Conservation (phyloP, 2,888 invertebrate species). For the Hermaeophaga mercurialis region DNA sequence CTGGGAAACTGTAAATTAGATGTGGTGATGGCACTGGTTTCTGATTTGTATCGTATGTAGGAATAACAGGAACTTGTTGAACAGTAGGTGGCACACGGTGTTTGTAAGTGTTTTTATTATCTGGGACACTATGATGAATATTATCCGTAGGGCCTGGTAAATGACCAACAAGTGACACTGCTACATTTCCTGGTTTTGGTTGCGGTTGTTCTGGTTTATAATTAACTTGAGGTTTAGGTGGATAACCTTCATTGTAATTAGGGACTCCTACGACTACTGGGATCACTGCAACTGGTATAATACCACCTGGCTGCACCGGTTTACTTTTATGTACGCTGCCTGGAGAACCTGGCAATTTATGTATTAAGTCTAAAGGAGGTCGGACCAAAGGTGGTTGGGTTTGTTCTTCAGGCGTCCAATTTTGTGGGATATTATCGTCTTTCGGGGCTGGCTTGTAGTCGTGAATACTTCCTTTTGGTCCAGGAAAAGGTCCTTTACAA, state of each 20-base stretch:
- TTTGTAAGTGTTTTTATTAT: background rate
- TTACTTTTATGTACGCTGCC: conserved; percentile 37
- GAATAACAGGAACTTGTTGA: conserved; percentile 1
- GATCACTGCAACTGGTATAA: conserved; percentile 14
- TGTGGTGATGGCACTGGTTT: conserved; percentile 9
- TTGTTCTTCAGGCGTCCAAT: conserved; percentile 23
- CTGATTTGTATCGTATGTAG: background rate
- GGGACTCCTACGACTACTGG: conserved; percentile 1
- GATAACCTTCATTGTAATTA: background rate
- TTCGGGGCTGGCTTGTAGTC: conserved; percentile 38
- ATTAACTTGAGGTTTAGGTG: background rate
- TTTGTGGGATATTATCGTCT: conserved; percentile 26
- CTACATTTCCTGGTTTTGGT: conserved; percentile 13
- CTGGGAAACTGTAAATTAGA: conserved; percentile 32
- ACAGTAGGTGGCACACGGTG: background rate
- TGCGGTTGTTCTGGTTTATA: background rate
- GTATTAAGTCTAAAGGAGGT: conserved; percentile 21
- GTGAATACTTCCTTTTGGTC: conserved; percentile 38
- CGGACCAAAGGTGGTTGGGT: conserved; percentile 9
- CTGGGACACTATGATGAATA: conserved; percentile 30
- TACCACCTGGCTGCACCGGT: conserved; percentile 27
- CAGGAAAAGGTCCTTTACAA: conserved; percentile 37
- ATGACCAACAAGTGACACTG: conserved; percentile 24
- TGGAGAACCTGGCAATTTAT: conserved; percentile 34
- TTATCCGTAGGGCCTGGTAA: conserved; percentile 39